These are phyloP conservation scores for Dermochelys coriacea DNA, from an alignment of 2,797 vertebrate genomes.

Conservation along the genomic window DNA sequence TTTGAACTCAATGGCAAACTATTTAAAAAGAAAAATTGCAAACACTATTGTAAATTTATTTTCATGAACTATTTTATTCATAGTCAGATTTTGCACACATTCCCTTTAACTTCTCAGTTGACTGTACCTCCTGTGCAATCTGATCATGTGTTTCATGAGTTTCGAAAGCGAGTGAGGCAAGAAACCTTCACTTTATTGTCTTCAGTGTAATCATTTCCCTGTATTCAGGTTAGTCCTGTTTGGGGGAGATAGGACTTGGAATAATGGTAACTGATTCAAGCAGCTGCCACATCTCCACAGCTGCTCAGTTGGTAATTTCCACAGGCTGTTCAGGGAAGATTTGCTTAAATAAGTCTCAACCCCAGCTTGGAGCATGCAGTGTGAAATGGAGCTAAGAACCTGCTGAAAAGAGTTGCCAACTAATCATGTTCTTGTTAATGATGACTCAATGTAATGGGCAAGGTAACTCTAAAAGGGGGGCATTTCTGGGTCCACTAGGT, in stretches of 20 bases:
- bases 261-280: background rate
- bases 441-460: background rate
- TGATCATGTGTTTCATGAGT: background rate
- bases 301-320: background rate
- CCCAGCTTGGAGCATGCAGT: background rate
- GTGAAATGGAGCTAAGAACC: background rate
- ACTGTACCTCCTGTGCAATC: accelerated
- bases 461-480: background rate
- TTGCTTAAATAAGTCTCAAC: background rate
- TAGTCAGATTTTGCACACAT: background rate
- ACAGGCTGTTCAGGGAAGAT: background rate
- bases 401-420: background rate
- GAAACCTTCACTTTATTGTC: background rate
- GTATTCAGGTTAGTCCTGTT: background rate
- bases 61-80: background rate
- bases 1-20: background rate
- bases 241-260: background rate
- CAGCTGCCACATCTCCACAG: background rate
- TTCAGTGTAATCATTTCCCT: background rate
- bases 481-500: background rate
- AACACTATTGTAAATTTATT: accelerated
- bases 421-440: background rate
- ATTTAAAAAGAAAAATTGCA: background rate
- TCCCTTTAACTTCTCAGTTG: background rate
- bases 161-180: background rate